phyloP scores from a whole-genome alignment of 1,140 invertebrate species.

The Pseudomyrmex flavicornis region DNA sequence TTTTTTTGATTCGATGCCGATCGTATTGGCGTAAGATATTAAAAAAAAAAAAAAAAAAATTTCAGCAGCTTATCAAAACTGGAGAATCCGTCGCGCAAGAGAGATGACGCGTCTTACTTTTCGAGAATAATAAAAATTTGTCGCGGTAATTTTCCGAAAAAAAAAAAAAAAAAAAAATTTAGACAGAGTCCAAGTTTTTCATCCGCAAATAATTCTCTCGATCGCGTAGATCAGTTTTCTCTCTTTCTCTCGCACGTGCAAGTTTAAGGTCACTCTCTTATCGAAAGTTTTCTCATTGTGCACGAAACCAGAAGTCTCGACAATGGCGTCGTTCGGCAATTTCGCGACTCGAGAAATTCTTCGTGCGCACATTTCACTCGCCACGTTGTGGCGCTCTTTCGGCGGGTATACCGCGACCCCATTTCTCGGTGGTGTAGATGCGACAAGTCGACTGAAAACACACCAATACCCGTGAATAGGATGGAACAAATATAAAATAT shows the following conservation, averaged over 20 bases:
- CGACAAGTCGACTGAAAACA: conserved; percentile 57
- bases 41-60: no score
- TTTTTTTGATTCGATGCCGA: no score
- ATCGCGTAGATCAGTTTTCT: not conserved
- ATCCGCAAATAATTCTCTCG: not conserved
- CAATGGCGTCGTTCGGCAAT: conserved; percentile 19
- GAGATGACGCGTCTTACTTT: not conserved
- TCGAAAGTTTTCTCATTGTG: conserved; percentile 44
- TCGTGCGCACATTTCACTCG: conserved; percentile 6
- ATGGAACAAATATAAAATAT: conserved; percentile 73
- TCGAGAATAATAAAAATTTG: conserved; percentile 12
- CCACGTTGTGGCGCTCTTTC: not conserved
- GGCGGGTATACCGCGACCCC: not conserved
- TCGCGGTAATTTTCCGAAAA: not conserved
- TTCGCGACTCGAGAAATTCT: conserved; percentile 61
- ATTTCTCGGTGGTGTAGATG: conserved; percentile 37
- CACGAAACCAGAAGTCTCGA: conserved; percentile 17
- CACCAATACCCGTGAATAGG: conserved; percentile 15
- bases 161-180: no score
- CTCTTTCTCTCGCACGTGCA: no score
- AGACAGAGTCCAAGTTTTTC: not conserved
- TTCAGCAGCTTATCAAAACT: not conserved
- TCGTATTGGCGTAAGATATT: no score
- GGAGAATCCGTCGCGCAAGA: not conserved
- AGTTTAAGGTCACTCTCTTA: conserved; percentile 47